Evolutionary conservation across 2,113 vertebrate genomes (phyloP).

Genomic region (Sakesphorus luctuosus): DNA sequence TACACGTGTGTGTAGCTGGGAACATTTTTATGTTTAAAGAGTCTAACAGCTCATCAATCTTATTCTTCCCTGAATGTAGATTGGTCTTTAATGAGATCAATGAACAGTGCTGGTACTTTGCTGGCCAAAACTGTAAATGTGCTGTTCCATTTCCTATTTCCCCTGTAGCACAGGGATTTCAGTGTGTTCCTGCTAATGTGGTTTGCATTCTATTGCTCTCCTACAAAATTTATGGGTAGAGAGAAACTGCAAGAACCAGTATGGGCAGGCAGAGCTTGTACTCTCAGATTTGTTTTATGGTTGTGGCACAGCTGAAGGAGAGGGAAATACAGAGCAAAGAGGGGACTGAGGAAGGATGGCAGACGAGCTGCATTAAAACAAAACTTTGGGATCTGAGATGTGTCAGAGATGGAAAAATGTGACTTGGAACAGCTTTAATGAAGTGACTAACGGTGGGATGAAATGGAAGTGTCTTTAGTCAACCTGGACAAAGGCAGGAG

Average conservation of each 20-base stretch:
- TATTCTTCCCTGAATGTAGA: constrained; percentile 64
- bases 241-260: neutral
- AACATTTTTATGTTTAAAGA: constrained; percentile 42
- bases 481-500: neutral
- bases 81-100: constrained; percentile 72
- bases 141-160: constrained; percentile 64
- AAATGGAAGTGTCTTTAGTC: neutral
- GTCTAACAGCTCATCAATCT: constrained; percentile 48
- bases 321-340: neutral
- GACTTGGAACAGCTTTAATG: neutral
- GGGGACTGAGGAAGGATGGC: neutral
- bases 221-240: constrained; percentile 61
- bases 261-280: neutral
- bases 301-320: neutral
- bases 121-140: constrained; percentile 65
- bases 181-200: neutral
- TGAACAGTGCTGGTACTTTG: constrained; percentile 32
- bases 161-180: constrained; percentile 37
- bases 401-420: neutral
- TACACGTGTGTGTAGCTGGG: neutral
- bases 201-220: constrained; percentile 66
- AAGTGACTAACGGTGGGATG: neutral
- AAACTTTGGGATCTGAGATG: neutral
- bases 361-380: neutral
- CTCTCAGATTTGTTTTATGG: neutral